Conservation (phyloP, 2,888 invertebrate species). For the Cosmia trapezina region DNA sequence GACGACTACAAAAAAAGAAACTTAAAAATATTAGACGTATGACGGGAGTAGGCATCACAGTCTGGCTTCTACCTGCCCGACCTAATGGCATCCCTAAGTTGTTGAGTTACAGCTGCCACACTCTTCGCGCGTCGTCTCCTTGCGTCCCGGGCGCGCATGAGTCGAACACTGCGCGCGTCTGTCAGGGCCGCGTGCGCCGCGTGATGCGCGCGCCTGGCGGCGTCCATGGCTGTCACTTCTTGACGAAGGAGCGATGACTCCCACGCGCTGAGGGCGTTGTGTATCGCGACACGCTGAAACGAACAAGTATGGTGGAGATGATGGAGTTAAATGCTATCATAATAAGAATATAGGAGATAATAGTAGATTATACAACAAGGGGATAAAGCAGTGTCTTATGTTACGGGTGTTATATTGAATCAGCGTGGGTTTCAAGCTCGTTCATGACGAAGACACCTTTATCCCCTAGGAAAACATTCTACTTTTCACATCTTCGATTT, state of each 20-base stretch:
- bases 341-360: neutral
- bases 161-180: conserved; percentile 68
- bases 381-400: neutral
- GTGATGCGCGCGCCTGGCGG: conserved; percentile 73
- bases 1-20: neutral
- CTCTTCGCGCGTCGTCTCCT: conserved; percentile 68
- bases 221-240: conserved; percentile 76
- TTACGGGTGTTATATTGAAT: conserved; percentile 1
- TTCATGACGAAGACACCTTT: neutral
- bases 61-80: conserved; percentile 32
- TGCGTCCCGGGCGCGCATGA: conserved; percentile 70
- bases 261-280: conserved; percentile 81
- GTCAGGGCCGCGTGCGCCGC: conserved; percentile 75
- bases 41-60: neutral
- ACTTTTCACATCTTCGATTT: neutral
- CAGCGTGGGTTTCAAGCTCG: neutral
- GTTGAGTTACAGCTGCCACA: conserved; percentile 77
- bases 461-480: neutral
- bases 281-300: conserved; percentile 80
- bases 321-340: neutral
- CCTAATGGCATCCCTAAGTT: conserved; percentile 78
- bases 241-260: conserved; percentile 75
- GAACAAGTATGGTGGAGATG: neutral
- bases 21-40: neutral
- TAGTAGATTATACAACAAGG: neutral